These are phyloP conservation scores for Heterodera schachtii DNA, from an alignment of 1,140 invertebrate genomes.

Conservation along the genomic window DNA sequence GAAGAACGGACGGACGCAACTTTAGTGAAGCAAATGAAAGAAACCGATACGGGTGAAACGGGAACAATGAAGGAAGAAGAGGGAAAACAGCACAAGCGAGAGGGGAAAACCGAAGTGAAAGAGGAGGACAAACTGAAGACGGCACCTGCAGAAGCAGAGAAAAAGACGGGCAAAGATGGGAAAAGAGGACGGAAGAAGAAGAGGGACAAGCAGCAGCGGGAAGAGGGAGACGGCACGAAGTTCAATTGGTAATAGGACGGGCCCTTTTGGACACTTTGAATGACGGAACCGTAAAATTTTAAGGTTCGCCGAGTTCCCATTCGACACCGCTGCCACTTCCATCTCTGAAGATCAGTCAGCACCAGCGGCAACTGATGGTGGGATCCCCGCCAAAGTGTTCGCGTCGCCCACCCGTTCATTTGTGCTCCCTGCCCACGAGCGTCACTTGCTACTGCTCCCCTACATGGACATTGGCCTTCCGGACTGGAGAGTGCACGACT, in stretches of 20 bases:
- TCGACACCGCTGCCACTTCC: background rate
- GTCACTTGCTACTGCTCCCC: conserved; percentile 37
- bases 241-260: conserved; percentile 2
- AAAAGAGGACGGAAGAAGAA: conserved; percentile 10
- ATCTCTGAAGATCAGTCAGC: background rate
- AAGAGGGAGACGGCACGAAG: background rate
- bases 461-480: conserved; percentile 41
- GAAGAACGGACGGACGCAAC: background rate
- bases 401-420: conserved; percentile 30
- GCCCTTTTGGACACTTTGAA: background rate
- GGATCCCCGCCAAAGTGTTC: conserved; percentile 13
- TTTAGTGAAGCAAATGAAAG: background rate
- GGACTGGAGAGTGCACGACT: conserved; percentile 37
- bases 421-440: conserved; percentile 29
- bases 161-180: background rate
- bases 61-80: background rate
- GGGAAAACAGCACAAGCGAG: background rate
- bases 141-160: background rate
- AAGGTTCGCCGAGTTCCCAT: conserved; percentile 25
- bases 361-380: background rate
- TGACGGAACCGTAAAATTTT: too few relatives aligned
- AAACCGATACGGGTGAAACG: background rate
- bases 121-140: background rate
- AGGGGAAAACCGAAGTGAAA: background rate
- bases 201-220: background rate